Percentiles rank a stretch among this genome's conserved stretches.
These are phyloP conservation scores for Ctenopoma kingsleyae DNA, from an alignment of 2,797 vertebrate species.

Conservation along the genomic window DNA sequence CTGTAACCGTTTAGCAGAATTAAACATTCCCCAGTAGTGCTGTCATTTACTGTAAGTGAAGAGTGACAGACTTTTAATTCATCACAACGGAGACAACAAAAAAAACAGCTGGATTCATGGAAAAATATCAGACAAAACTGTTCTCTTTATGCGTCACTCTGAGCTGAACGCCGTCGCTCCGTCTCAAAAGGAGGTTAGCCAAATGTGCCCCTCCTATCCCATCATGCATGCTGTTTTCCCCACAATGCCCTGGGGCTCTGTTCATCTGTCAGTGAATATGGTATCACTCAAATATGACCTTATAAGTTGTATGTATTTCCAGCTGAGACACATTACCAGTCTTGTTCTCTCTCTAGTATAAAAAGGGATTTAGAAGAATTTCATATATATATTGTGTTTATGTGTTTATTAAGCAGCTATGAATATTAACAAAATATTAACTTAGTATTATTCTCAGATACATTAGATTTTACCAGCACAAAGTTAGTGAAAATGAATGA, in stretches of 20 bases:
- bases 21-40: constrained; percentile 8
- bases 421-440: neutral
- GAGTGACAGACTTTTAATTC: constrained; percentile 10
- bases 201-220: constrained; percentile 72
- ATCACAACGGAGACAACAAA: constrained; percentile 9
- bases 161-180: constrained; percentile 32
- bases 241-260: constrained; percentile 73
- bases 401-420: neutral
- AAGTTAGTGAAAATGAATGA: neutral
- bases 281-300: constrained; percentile 65
- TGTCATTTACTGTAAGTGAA: constrained; percentile 23
- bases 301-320: constrained; percentile 62
- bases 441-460: neutral
- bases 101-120: constrained; percentile 15
- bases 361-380: constrained; percentile 9
- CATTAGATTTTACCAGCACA: neutral
- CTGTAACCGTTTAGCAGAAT: constrained; percentile 29
- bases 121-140: constrained; percentile 19
- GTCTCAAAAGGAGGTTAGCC: constrained; percentile 70
- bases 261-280: constrained; percentile 79
- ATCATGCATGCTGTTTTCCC: constrained; percentile 70
- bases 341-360: constrained; percentile 12
- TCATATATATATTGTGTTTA: neutral
- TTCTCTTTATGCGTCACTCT: constrained; percentile 22
- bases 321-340: constrained; percentile 50